These are phyloP conservation scores for Apoda limacodes DNA, from an alignment of 2,888 invertebrate genomes.

Conservation along the genomic window DNA sequence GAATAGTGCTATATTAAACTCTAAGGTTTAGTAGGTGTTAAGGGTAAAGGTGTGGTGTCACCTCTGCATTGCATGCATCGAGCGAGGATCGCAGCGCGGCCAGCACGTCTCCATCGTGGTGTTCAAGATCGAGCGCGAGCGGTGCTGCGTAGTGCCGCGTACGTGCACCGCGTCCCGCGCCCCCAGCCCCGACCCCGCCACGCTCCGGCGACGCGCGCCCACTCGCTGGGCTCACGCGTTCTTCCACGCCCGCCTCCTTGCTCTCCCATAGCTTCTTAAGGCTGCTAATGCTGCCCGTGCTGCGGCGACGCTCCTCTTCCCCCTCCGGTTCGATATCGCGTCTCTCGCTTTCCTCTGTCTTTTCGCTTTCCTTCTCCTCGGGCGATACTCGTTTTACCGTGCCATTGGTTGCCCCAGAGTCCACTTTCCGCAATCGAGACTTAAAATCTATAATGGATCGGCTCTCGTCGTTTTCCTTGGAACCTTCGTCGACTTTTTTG, in stretches of 20 bases:
- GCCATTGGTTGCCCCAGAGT: constrained; percentile 57
- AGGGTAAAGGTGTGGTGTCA: too few relatives aligned
- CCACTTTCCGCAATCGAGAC: constrained; percentile 85
- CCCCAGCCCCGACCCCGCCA: constrained; percentile 11
- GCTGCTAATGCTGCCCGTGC: constrained; percentile 93
- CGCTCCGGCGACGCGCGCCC: constrained; percentile 42
- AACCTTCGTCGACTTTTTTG: constrained; percentile 63
- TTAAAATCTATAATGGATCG: constrained; percentile 85
- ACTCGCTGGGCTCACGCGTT: constrained; percentile 69
- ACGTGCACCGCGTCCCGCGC: constrained; percentile 74
- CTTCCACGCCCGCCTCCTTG: constrained; percentile 74
- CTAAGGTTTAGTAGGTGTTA: too few relatives aligned
- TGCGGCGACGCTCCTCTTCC: constrained; percentile 86
- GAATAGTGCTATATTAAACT: too few relatives aligned
- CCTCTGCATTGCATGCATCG: constrained; percentile 68
- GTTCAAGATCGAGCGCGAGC: constrained; percentile 59
- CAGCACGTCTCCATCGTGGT: constrained; percentile 49
- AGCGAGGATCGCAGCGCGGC: constrained; percentile 69
- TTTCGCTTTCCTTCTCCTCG: constrained; percentile 37
- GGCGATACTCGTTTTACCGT: constrained; percentile 31
- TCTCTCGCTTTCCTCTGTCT: constrained; percentile 50
- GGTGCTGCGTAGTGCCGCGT: constrained; percentile 67
- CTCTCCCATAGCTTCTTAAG: constrained; percentile 94
- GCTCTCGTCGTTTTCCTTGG: constrained; percentile 64
- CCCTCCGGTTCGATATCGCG: constrained; percentile 57